phyloP scores from a whole-genome alignment of 2,797 vertebrate genomes.

The Eurystomus glaucurus region DNA sequence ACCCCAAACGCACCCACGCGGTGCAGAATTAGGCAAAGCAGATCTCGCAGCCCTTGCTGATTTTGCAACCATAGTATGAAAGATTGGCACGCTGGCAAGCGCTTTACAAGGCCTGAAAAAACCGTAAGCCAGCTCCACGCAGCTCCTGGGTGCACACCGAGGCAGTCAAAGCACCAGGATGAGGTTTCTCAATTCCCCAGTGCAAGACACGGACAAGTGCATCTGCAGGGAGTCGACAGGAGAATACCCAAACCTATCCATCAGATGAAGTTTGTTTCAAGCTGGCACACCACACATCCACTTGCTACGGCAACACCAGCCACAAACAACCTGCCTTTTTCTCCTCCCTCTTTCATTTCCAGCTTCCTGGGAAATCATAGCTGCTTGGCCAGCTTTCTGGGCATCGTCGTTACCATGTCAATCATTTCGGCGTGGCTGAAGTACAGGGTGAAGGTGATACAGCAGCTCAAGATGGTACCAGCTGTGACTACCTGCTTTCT shows the following conservation, averaged over 20 bases:
- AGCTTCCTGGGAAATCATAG: neutral
- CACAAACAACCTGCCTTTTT: neutral
- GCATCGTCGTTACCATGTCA: accelerated
- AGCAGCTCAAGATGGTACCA: neutral
- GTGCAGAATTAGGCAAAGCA: neutral
- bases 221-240: accelerated
- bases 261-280: neutral
- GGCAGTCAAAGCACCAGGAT: neutral
- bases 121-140: neutral
- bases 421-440: accelerated
- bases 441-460: neutral
- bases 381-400: neutral
- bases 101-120: neutral
- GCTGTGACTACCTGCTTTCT: neutral
- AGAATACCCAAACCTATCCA: neutral
- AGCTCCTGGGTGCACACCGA: neutral
- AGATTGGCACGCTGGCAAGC: neutral
- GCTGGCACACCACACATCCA: neutral
- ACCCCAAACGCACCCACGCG: neutral
- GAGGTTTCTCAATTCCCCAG: neutral
- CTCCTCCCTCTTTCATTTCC: neutral
- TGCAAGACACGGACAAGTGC: accelerated
- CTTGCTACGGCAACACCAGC: neutral
- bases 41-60: neutral
- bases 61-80: neutral